A percentile compares a stretch with the other conserved stretches of the same genome.
phyloP scores from a whole-genome alignment of 2,888 invertebrate species.

The Crossocerus cetratus region DNA sequence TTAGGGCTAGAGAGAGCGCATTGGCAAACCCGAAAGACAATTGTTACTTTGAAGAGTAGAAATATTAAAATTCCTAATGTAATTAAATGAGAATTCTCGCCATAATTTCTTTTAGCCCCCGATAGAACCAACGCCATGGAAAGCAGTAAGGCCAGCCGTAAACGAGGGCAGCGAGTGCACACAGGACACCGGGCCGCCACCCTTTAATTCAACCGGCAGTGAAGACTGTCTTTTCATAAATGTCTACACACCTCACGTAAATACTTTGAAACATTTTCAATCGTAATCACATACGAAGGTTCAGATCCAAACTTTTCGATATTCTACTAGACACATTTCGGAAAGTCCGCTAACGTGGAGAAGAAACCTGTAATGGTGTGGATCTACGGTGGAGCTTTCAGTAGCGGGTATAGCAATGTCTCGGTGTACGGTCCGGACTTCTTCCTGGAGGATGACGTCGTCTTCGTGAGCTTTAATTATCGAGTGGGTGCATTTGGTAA shows the following conservation, averaged over 20 bases:
- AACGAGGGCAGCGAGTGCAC: conserved; percentile 47
- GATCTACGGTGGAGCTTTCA: conserved; percentile 54
- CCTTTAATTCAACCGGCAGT: conserved; percentile 44
- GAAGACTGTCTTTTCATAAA: conserved; percentile 65
- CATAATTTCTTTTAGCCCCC: conserved; percentile 51
- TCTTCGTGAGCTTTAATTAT: conserved; percentile 59
- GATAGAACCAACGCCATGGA: conserved; percentile 54
- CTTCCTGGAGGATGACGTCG: conserved; percentile 56
- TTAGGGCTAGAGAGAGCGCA: too few relatives aligned
- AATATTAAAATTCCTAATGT: too few relatives aligned
- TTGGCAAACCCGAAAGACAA: too few relatives aligned
- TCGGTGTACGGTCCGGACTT: conserved; percentile 44
- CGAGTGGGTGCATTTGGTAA: conserved; percentile 58
- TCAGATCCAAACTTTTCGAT: too few relatives aligned
- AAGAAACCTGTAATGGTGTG: conserved; percentile 54
- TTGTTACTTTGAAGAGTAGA: too few relatives aligned
- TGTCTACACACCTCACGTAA: conserved; percentile 62
- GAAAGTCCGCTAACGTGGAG: neutral
- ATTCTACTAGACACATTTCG: conserved; percentile 5
- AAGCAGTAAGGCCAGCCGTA: conserved; percentile 35
- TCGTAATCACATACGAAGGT: too few relatives aligned
- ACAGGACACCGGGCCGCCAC: conserved; percentile 33
- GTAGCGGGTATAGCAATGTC: conserved; percentile 20
- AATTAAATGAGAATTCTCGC: neutral
- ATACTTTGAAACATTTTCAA: neutral